These are phyloP conservation scores for Halichoerus grypus DNA, from an alignment of 2,113 vertebrate species.

Conservation along the genomic window DNA sequence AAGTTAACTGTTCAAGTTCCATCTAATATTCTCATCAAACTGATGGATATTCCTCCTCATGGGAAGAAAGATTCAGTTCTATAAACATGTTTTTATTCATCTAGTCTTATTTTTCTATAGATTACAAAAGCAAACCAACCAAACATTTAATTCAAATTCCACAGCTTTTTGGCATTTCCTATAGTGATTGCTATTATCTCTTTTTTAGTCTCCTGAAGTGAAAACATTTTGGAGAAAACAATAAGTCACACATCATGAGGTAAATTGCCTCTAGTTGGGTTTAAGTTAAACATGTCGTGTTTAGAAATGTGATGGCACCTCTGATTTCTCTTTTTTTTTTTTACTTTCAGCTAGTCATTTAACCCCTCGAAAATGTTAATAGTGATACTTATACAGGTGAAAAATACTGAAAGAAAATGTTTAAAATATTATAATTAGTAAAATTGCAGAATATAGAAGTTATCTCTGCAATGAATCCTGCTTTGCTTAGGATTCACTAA, in stretches of 20 bases:
- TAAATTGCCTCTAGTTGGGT: neutral
- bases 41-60: neutral
- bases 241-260: slow-evolving; percentile 8
- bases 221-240: slow-evolving; percentile 51
- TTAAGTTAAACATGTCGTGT: neutral
- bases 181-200: neutral
- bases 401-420: slow-evolving; percentile 22
- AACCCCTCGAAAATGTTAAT: slow-evolving; percentile 23
- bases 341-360: neutral
- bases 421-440: neutral
- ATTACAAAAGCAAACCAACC: neutral
- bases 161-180: neutral
- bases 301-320: neutral
- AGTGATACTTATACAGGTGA: neutral
- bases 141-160: neutral
- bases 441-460: neutral
- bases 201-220: neutral
- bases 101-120: neutral
- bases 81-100: neutral
- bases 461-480: neutral
- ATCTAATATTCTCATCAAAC: neutral
- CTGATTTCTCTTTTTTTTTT: neutral
- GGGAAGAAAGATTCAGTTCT: neutral
- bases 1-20: neutral
- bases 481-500: neutral